phyloP scores from a whole-genome alignment of 2,888 invertebrate species.

The Melitaea athalia region DNA sequence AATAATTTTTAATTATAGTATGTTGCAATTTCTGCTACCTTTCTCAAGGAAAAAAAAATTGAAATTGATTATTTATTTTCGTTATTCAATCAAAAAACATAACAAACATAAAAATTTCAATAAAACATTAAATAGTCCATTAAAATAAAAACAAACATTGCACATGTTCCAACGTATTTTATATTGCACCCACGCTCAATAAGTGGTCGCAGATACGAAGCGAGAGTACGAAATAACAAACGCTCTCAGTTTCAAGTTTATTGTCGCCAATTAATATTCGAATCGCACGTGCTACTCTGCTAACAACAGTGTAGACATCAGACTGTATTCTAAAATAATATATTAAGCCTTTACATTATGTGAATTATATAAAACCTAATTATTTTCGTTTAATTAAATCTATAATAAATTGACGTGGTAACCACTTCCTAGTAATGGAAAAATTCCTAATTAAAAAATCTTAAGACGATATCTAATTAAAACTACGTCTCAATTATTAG shows the following conservation, averaged over 20 bases:
- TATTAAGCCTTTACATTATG: background rate
- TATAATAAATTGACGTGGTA: background rate
- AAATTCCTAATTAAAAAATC: conserved; percentile 2
- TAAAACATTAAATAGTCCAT: background rate
- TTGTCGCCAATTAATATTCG: conserved; percentile 67
- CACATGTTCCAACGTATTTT: conserved; percentile 22
- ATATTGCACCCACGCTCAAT: conserved; percentile 52
- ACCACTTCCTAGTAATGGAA: background rate
- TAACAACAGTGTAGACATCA: conserved; percentile 32
- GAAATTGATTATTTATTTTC: background rate
- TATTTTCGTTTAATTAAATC: background rate
- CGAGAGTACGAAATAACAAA: conserved; percentile 35
- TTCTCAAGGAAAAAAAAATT: too few species aligned
- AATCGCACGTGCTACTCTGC: conserved; percentile 62
- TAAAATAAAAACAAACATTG: conserved; percentile 11
- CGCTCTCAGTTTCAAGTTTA: conserved; percentile 46
- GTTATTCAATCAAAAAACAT: background rate
- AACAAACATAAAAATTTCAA: background rate
- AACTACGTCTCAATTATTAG: background rate
- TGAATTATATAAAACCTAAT: background rate
- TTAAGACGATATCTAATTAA: conserved; percentile 7
- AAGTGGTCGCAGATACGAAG: conserved; percentile 36
- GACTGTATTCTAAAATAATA: background rate
- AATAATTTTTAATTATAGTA: too few species aligned
- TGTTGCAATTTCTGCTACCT: too few species aligned